Base-by-base conservation (phyloP, 2,888 invertebrate genomes). In the Catocala sponsa region DNA sequence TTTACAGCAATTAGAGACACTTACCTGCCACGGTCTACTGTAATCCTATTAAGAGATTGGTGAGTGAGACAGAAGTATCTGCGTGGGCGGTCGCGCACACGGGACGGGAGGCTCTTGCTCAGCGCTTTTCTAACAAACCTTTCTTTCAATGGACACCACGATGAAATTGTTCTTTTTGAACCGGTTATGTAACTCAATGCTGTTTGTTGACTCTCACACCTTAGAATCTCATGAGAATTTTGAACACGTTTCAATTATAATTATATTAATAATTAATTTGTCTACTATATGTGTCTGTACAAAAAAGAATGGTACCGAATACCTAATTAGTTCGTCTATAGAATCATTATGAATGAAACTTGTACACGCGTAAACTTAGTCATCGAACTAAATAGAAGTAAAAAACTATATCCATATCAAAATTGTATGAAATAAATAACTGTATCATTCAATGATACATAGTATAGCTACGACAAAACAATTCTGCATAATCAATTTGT, bases 1-100 rank as follows among this genome's bases (percentile, higher is more conserved):
- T 91, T 92, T 89, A 92, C 92, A 92, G 91, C 93, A 94, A 94
- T 94, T 94, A 93, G 87, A 91, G 90, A 89, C 91, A 92, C 88
- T 93, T 94, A 94, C 94, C 94, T 93, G 92, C 84, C 84, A 87
- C 86, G 83, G 85, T 84, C 82, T 72, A 82, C 75, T 81, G 87
- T 93, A 92, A 92, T 92, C 93, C 93, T 93, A 93, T 94, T 92
- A 92, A 71, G 74, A 65, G 80, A 78, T 80, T 70, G 71, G 76
- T 67, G 81, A 84, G 73, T 65, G 79, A 75, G 85, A 83, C 64
- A 71, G 79, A 81, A 57, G 70, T 50, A 71, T 71, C 86, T 62
- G 81, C 79, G 85, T 89, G 89, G 89, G 89, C 85, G 89, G 89
- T 82, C 86, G 76, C 68, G 42, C 48, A 70, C 66, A 59, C 72